Evolutionary conservation across 2,113 vertebrate genomes (phyloP).

Genomic region (Scatophagus argus): DNA sequence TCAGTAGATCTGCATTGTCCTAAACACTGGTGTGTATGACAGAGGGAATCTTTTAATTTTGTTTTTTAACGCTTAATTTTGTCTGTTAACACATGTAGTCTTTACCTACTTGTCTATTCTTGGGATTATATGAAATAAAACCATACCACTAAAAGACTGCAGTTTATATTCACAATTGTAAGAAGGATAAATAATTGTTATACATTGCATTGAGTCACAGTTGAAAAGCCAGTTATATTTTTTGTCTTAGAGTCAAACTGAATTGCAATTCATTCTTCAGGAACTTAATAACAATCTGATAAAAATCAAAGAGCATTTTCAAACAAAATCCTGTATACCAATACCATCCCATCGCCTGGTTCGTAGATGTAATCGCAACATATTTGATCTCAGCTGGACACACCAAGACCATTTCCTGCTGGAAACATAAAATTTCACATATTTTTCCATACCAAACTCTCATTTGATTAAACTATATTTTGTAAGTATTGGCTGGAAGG

Average conservation of each 20-base stretch:
- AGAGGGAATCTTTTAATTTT: background rate
- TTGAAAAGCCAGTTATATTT: background rate
- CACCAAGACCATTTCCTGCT: background rate
- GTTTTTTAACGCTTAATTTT: background rate
- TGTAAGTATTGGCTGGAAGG: background rate
- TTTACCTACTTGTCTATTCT: too few species aligned
- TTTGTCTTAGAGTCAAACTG: too few species aligned
- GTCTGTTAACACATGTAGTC: background rate
- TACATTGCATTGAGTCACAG: background rate
- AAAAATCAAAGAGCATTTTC: background rate
- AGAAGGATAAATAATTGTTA: background rate
- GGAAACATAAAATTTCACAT: background rate
- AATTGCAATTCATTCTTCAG: too few species aligned
- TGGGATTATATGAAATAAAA: too few species aligned
- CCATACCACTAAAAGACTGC: background rate
- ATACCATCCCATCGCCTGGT: background rate
- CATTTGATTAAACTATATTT: constrained; percentile 25
- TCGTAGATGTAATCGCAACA: background rate
- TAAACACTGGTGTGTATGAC: background rate
- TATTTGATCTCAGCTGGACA: background rate
- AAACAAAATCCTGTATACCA: background rate
- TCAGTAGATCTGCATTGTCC: background rate
- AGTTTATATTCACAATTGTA: background rate
- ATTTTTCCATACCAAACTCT: background rate
- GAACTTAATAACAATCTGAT: background rate